These are phyloP conservation scores for Ifrita kowaldi DNA, from an alignment of 2,113 vertebrate species.

Conservation along the genomic window DNA sequence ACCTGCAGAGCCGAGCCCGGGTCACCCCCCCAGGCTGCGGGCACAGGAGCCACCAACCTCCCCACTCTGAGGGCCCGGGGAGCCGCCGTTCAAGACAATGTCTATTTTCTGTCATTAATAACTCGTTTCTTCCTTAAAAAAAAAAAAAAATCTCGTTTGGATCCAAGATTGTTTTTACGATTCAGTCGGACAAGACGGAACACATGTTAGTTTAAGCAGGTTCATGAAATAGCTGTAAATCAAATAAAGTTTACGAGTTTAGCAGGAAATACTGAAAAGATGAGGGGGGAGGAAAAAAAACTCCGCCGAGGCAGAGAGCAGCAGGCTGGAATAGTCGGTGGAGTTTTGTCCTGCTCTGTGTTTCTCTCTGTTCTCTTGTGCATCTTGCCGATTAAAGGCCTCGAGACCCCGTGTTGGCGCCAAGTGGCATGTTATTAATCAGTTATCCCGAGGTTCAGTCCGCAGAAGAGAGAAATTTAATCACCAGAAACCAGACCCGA, in stretches of 20 bases:
- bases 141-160: not conserved
- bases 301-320: not conserved
- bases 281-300: not conserved
- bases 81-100: not conserved
- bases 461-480: conserved; percentile 69
- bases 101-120: conserved; percentile 56
- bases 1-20: not conserved
- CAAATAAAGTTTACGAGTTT: conserved; percentile 74
- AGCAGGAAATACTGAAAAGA: conserved; percentile 73
- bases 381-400: conserved; percentile 68
- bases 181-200: conserved; percentile 69
- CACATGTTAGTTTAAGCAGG: conserved; percentile 73
- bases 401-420: conserved; percentile 65
- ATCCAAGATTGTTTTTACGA: conserved; percentile 63
- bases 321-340: conserved; percentile 12
- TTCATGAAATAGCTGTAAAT: conserved; percentile 74
- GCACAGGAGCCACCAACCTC: not conserved
- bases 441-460: conserved; percentile 63
- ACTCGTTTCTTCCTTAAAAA: not conserved
- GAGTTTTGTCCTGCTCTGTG: conserved; percentile 48
- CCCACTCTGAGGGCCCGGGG: not conserved
- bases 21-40: not conserved
- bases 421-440: conserved; percentile 72
- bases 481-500: conserved; percentile 65
- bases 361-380: conserved; percentile 59